Conservation (phyloP, 1,140 invertebrate genomes). For the Rhyzopertha dominica region DNA sequence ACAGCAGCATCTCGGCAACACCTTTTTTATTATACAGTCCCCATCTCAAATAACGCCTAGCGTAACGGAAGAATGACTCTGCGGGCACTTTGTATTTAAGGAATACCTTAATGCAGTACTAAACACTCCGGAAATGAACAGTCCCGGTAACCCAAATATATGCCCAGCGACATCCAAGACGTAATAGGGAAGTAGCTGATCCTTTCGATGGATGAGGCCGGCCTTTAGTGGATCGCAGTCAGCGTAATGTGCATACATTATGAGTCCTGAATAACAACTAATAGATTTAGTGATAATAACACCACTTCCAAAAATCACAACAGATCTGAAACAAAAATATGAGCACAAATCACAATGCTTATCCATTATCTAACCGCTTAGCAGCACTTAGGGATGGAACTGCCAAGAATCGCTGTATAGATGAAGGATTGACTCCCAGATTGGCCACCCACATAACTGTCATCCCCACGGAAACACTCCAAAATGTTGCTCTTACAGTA, state of each 20-base stretch:
- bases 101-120: slow-evolving; percentile 61
- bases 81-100: neutral
- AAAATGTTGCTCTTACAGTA: slow-evolving; percentile 51
- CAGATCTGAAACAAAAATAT: slow-evolving; percentile 4
- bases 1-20: no score
- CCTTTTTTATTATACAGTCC: no score
- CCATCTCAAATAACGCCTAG: no score
- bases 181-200: slow-evolving; percentile 54
- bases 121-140: slow-evolving; percentile 61
- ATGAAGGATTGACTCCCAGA: slow-evolving; percentile 53
- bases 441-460: slow-evolving; percentile 53
- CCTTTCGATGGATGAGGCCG: slow-evolving; percentile 40
- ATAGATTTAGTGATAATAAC: slow-evolving; percentile 15
- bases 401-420: slow-evolving; percentile 55
- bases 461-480: slow-evolving; percentile 52
- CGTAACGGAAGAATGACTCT: neutral
- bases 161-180: slow-evolving; percentile 55
- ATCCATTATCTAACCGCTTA: slow-evolving; percentile 41
- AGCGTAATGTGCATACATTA: slow-evolving; percentile 64
- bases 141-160: slow-evolving; percentile 54
- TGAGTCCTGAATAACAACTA: slow-evolving; percentile 55
- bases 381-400: slow-evolving; percentile 48
- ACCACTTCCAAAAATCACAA: slow-evolving; percentile 4
- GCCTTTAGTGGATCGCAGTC: slow-evolving; percentile 57
- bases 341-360: neutral